Percentiles rank a stretch among this genome's conserved stretches.
phyloP scores from a whole-genome alignment of 2,888 invertebrate genomes.

The Drosophila demipolita region DNA sequence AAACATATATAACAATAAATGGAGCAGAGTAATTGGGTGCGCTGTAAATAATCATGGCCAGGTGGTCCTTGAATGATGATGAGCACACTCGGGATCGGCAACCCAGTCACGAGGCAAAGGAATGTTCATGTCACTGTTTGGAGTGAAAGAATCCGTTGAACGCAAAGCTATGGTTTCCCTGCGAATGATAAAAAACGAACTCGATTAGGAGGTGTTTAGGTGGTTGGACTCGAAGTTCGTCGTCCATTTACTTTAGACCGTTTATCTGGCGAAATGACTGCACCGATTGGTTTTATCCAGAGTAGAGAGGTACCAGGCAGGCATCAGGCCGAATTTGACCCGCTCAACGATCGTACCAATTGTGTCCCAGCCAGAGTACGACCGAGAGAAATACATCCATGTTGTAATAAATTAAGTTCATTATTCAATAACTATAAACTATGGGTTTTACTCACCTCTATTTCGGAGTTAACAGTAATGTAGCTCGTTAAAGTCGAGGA shows the following conservation, averaged over 20 bases:
- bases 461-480: constrained; percentile 66
- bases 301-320: constrained; percentile 64
- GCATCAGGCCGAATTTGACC: constrained; percentile 61
- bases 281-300: constrained; percentile 51
- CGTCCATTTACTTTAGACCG: constrained; percentile 51
- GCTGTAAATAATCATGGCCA: constrained; percentile 56
- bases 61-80: constrained; percentile 61
- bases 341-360: constrained; percentile 61
- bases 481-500: constrained; percentile 62
- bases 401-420: not conserved
- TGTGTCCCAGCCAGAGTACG: constrained; percentile 67
- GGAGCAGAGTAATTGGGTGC: constrained; percentile 52
- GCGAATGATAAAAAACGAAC: not conserved
- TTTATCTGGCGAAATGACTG: constrained; percentile 52
- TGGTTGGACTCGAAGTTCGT: not conserved
- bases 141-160: not conserved
- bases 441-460: constrained; percentile 44
- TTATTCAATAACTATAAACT: not conserved
- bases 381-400: constrained; percentile 59
- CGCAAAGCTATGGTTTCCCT: constrained; percentile 56
- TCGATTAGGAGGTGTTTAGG: too few species aligned
- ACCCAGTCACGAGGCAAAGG: constrained; percentile 67
- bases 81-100: constrained; percentile 58
- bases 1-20: not conserved
- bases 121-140: not conserved